Evolutionary conservation across 2,797 vertebrate genomes (phyloP).

Genomic region (Sarcoramphus papa): DNA sequence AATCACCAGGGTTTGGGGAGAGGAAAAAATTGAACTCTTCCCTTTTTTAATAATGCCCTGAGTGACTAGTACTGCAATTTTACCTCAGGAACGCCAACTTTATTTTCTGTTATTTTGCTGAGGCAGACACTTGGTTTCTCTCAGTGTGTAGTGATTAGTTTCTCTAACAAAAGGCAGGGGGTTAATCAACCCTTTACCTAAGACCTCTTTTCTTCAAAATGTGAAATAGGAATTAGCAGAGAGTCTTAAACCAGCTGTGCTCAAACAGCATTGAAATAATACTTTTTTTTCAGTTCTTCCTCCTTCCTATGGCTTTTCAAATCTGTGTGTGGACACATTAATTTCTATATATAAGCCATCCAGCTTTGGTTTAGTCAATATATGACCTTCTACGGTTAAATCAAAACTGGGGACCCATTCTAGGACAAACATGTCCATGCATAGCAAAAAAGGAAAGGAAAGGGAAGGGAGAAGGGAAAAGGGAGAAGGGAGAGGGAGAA

Average conservation of each 20-base stretch:
- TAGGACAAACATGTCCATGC: neutral
- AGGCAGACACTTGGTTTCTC: neutral
- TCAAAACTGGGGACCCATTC: neutral
- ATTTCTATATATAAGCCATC: neutral
- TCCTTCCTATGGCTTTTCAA: neutral
- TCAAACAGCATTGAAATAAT: neutral
- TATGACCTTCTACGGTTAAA: neutral
- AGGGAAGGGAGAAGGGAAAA: neutral
- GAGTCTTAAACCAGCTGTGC: neutral
- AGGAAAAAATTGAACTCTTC: neutral
- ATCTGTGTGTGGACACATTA: neutral
- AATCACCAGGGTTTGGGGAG: neutral
- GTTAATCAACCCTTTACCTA: neutral
- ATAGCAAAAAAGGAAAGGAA: neutral
- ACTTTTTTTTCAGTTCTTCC: neutral
- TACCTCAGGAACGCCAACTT: neutral
- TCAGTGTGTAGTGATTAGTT: neutral
- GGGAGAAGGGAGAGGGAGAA: neutral
- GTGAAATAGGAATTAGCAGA: neutral
- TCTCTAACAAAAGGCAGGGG: neutral
- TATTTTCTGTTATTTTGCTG: neutral
- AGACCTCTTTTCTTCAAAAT: neutral
- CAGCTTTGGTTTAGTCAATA: neutral
- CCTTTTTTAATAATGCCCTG: neutral
- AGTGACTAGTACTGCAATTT: neutral